A percentile compares a stretch with the other conserved stretches of the same genome.
phyloP scores from a whole-genome alignment of 2,113 vertebrate genomes.

The Aplodontia rufa region DNA sequence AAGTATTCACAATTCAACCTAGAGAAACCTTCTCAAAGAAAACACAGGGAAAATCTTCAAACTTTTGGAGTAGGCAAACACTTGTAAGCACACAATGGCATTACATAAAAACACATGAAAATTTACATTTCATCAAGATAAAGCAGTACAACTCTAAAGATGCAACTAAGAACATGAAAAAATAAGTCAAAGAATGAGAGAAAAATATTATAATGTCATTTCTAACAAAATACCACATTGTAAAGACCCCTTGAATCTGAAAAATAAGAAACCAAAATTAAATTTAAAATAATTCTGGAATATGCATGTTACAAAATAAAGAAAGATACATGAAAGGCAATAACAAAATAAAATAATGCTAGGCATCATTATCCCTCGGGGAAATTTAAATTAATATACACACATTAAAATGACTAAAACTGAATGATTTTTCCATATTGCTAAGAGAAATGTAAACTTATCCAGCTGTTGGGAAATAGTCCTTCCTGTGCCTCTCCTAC shows the following conservation, averaged over 20 bases:
- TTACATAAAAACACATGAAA: neutral
- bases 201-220: neutral
- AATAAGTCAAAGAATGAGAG: neutral
- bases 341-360: neutral
- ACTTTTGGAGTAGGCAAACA: neutral
- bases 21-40: neutral
- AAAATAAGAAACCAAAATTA: neutral
- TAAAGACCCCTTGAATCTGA: neutral
- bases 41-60: neutral
- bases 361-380: neutral
- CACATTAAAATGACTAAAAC: neutral
- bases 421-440: neutral
- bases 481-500: accelerated
- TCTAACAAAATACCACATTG: neutral
- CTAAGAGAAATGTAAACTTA: neutral
- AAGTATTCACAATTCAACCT: neutral
- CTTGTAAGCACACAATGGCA: neutral
- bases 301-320: neutral
- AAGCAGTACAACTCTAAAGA: neutral
- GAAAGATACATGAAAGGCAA: neutral
- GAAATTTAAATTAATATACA: neutral
- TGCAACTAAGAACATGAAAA: neutral
- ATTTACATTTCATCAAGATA: neutral
- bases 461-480: neutral
- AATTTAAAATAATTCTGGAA: neutral